These are phyloP conservation scores for Echeneis naucrates DNA, from an alignment of 2,797 vertebrate species.

Conservation along the genomic window DNA sequence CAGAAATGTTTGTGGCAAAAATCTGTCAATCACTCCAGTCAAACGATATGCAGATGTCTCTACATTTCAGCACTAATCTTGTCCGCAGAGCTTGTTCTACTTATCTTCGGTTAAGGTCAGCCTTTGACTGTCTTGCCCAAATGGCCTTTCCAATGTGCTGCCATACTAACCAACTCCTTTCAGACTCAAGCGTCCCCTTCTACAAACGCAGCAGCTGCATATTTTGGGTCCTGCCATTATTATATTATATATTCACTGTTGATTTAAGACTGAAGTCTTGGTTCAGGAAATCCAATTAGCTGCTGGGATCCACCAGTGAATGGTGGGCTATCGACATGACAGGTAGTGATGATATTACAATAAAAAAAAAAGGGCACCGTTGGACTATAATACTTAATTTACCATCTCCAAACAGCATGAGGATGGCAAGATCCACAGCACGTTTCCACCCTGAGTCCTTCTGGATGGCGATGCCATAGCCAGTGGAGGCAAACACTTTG, in stretches of 20 bases:
- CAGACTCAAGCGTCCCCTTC: constrained; percentile 8
- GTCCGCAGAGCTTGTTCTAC: constrained; percentile 8
- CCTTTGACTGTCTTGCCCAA: constrained; percentile 20
- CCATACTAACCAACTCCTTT: constrained; percentile 29
- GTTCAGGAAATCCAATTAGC: constrained; percentile 24
- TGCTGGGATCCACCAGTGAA: constrained; percentile 30
- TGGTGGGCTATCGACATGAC: constrained; percentile 24
- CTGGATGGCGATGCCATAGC: constrained; percentile 98
- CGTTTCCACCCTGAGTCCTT: constrained; percentile 98
- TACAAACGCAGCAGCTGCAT: constrained; percentile 38
- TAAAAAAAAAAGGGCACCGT: not conserved
- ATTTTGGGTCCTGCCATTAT: constrained; percentile 32
- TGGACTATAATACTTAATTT: constrained; percentile 16
- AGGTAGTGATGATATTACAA: constrained; percentile 1
- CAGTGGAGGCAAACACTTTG: constrained; percentile 97
- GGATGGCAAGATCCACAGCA: constrained; percentile 95
- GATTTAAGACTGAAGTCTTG: constrained; percentile 19
- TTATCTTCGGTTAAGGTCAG: constrained; percentile 25
- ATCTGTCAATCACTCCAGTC: constrained; percentile 17
- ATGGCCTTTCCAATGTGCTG: constrained; percentile 5
- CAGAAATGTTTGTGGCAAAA: constrained; percentile 28
- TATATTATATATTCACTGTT: too few species aligned
- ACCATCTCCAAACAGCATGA: constrained; percentile 97
- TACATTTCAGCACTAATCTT: constrained; percentile 16
- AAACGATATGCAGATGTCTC: constrained; percentile 5